Base-by-base conservation (phyloP, 2,113 vertebrate species). In the Corydoras maculifer region DNA sequence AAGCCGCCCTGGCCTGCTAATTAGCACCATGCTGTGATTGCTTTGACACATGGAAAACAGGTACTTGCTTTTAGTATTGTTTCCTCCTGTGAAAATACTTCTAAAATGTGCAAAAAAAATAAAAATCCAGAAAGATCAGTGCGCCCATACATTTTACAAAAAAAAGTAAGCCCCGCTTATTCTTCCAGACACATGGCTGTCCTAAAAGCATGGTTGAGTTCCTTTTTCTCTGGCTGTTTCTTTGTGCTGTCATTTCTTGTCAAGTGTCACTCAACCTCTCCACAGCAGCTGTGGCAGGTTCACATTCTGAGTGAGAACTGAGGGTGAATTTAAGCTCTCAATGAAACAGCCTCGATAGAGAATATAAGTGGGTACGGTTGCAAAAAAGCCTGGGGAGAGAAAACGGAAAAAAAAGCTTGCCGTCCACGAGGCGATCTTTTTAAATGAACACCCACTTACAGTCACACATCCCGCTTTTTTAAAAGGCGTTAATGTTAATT, bases 21-120 rank as follows among this genome's bases (percentile, higher is more conserved):
- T 74, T 62, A 74, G 58, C 58, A 49, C 18, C 62, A 61, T 49
- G 50, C 50, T 48, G 18, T 15, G 58, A 62, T 49, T 68, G 72
- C 68, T 74, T 53, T 72, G 70, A 65, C 62, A 12, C 18, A 6
- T n/a, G 65, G 61, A 57, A 67, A 68, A 13, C 15, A 54, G 9
- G 64, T 67, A 53, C 49, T 54, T 35, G 12, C 30, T 4, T n/a
- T 31, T 62, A 62, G 35, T 57, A 51, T 32, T 57, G 8, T 53
- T 31, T 30, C 14, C 8, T 25, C 18, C 30, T 31, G 5, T 13
- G 8, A 57, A 15, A 57, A 53, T 53, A 10, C 13, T 53, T 53
- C 11, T 53, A 43, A 25, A 43, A 43, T 43, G 35, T 43, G 35
- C 35, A 43, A 29, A 6, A 12, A 54, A 54, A 53, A 50, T 54